Evolutionary conservation across 2,113 vertebrate genomes (phyloP).

Genomic region (Ia io): DNA sequence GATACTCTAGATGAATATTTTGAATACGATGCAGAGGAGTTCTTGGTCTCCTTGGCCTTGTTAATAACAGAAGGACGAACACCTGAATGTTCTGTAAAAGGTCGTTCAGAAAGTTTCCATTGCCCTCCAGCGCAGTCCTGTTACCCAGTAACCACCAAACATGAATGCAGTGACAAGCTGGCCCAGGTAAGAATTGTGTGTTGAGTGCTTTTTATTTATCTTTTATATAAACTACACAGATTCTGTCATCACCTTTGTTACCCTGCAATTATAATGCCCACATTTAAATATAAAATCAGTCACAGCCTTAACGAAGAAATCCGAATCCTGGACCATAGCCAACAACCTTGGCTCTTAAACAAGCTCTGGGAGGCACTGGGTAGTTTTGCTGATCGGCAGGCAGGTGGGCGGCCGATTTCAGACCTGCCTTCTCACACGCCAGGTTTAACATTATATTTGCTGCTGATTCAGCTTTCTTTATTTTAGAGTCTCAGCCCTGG

Average conservation of each 20-base stretch:
- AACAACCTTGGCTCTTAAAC: neutral
- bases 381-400: neutral
- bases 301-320: neutral
- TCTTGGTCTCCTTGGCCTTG: conserved; percentile 95
- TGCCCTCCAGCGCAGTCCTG: conserved; percentile 95
- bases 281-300: neutral
- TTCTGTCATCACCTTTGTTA: neutral
- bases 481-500: neutral
- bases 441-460: neutral
- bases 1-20: conserved; percentile 96
- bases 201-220: neutral
- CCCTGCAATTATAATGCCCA: neutral
- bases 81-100: conserved; percentile 95
- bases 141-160: conserved; percentile 88
- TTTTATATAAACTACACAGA: neutral
- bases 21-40: conserved; percentile 98
- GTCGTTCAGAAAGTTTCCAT: conserved; percentile 95
- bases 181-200: conserved; percentile 87
- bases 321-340: neutral
- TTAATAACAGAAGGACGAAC: conserved; percentile 98
- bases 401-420: neutral
- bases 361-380: neutral
- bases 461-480: neutral
- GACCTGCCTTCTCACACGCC: neutral
- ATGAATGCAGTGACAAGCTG: conserved; percentile 96